Percentiles rank a stretch among this genome's conserved stretches.
Evolutionary conservation across 2,888 invertebrate species (phyloP).

Genomic region (Metellina segmentata): DNA sequence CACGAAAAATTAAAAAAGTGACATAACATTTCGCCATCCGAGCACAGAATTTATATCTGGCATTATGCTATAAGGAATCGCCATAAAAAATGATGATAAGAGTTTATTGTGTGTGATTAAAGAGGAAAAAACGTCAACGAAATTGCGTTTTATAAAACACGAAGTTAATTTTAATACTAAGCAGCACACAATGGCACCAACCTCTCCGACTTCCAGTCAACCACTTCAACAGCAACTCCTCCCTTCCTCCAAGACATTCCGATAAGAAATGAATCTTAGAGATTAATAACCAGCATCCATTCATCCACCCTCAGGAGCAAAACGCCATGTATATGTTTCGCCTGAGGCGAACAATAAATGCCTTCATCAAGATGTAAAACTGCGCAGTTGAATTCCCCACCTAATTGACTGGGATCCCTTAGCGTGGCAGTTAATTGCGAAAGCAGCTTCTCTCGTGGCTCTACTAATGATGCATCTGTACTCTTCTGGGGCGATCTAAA

Average conservation of each 20-base stretch:
- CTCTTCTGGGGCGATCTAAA: constrained; percentile 30
- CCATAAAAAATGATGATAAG: no score
- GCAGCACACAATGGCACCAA: no score
- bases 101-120: no score
- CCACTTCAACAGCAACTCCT: not conserved
- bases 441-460: constrained; percentile 17
- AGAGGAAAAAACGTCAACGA: no score
- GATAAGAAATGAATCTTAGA: not conserved
- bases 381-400: constrained; percentile 15
- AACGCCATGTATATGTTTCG: not conserved
- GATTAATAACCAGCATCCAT: constrained; percentile 1
- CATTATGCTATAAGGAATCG: no score
- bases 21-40: no score
- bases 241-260: not conserved
- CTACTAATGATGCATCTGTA: constrained; percentile 15
- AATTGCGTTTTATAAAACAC: no score
- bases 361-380: constrained; percentile 49
- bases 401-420: constrained; percentile 44
- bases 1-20: no score
- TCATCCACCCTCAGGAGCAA: not conserved
- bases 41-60: no score
- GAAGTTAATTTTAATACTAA: no score
- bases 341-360: constrained; percentile 12
- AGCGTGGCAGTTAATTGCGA: constrained; percentile 41
- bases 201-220: no score